These are phyloP conservation scores for Hyles vespertilio DNA, from an alignment of 1,140 invertebrate species.

Conservation along the genomic window DNA sequence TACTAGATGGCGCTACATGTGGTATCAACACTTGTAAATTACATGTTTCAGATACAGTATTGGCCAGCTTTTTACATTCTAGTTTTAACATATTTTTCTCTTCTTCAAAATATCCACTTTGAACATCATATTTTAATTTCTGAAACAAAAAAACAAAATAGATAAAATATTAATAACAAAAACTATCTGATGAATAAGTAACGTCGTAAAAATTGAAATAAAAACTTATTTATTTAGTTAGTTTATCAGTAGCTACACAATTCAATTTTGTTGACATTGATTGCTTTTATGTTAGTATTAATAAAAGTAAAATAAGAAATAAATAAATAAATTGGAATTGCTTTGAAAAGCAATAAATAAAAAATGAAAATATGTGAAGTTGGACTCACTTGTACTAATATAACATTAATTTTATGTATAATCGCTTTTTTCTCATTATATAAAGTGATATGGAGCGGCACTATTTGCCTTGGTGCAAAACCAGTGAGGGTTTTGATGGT, in stretches of 20 bases:
- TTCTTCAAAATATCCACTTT: slow-evolving; percentile 39
- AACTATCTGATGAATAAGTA: neutral
- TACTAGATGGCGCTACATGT: slow-evolving; percentile 35
- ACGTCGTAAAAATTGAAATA: too few species aligned
- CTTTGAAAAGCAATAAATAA: too few species aligned
- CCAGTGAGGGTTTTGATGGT: slow-evolving; percentile 48
- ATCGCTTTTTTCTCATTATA: slow-evolving; percentile 45
- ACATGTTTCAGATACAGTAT: slow-evolving; percentile 32
- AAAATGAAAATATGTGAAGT: too few species aligned
- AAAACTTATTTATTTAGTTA: too few species aligned
- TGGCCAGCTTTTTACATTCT: slow-evolving; percentile 33
- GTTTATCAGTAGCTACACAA: too few species aligned
- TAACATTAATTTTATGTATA: slow-evolving; percentile 41
- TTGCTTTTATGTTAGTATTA: too few species aligned
- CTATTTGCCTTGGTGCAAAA: slow-evolving; percentile 42
- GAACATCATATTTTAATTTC: slow-evolving; percentile 49
- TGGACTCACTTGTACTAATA: slow-evolving; percentile 48
- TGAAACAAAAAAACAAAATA: slow-evolving; percentile 28
- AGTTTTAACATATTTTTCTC: slow-evolving; percentile 43
- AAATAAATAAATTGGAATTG: too few species aligned
- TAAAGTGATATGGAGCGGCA: slow-evolving; percentile 51
- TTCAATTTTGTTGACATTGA: too few species aligned
- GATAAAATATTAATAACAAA: neutral
- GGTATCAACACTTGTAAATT: slow-evolving; percentile 48
- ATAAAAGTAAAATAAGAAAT: too few species aligned